phyloP scores from a whole-genome alignment of 2,797 vertebrate genomes.

The Phrynocephalus guinanensis region DNA sequence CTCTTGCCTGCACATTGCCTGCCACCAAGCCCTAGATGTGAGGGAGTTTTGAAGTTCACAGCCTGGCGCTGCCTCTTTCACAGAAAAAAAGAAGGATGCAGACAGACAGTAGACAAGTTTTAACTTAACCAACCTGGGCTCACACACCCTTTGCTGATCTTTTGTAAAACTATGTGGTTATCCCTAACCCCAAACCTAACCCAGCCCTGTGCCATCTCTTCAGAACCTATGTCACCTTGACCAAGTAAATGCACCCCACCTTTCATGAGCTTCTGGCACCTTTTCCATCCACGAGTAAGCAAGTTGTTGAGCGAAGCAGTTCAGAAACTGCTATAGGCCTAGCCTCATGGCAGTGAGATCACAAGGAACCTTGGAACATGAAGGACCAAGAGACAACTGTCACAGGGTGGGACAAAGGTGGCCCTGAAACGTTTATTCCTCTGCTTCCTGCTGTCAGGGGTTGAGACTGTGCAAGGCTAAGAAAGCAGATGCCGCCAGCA shows the following conservation, averaged over 20 bases:
- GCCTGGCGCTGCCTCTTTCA: neutral
- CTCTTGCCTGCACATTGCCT: neutral
- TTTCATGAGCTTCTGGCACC: neutral
- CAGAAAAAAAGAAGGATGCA: neutral
- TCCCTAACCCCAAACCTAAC: neutral
- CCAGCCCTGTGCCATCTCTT: neutral
- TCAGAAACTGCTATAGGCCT: neutral
- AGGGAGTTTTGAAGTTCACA: neutral
- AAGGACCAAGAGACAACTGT: too few species aligned
- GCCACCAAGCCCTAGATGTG: too few species aligned
- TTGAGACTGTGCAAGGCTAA: neutral
- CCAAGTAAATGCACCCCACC: neutral
- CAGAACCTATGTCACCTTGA: neutral
- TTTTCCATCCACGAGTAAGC: neutral
- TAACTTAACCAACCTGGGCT: neutral
- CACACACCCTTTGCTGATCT: neutral
- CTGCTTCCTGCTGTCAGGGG: slow-evolving; percentile 15
- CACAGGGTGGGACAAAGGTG: too few species aligned
- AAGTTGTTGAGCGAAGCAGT: neutral
- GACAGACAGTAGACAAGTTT: too few species aligned
- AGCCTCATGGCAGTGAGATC: neutral
- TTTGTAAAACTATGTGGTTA: neutral
- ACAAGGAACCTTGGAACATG: neutral
- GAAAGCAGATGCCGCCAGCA: neutral
- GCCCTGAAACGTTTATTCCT: neutral